These are phyloP conservation scores for Remorina albescens DNA, from an alignment of 2,797 vertebrate genomes.

Conservation along the genomic window DNA sequence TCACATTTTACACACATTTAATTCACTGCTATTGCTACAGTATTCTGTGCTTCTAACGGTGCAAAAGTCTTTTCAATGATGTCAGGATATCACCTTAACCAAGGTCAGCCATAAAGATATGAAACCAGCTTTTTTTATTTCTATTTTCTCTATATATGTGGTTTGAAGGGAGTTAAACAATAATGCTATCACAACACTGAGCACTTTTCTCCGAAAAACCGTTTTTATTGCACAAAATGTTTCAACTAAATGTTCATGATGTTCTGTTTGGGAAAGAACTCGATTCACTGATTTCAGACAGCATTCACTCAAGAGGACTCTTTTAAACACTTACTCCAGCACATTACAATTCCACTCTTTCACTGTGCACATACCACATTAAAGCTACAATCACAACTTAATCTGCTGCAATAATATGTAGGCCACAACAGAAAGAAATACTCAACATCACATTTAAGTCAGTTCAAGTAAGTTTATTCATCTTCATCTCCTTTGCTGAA, in stretches of 20 bases:
- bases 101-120: conserved; percentile 46
- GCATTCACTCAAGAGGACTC: too few species aligned
- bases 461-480: too few species aligned
- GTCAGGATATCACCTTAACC: conserved; percentile 48
- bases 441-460: too few species aligned
- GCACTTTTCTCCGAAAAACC: conserved; percentile 31
- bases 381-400: too few species aligned
- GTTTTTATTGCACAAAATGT: background rate
- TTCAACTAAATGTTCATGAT: background rate
- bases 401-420: too few species aligned
- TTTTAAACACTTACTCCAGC: too few species aligned
- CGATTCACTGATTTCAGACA: too few species aligned
- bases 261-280: too few species aligned
- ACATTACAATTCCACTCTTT: too few species aligned
- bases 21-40: background rate
- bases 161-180: background rate
- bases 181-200: conserved; percentile 19
- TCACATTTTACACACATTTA: conserved; percentile 11
- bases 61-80: conserved; percentile 12
- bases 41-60: background rate
- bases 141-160: background rate
- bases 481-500: too few species aligned
- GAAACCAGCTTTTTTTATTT: conserved; percentile 27
- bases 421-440: too few species aligned
- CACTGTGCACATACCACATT: too few species aligned